phyloP scores from a whole-genome alignment of 2,113 vertebrate genomes.

The Ceyx cyanopectus region DNA sequence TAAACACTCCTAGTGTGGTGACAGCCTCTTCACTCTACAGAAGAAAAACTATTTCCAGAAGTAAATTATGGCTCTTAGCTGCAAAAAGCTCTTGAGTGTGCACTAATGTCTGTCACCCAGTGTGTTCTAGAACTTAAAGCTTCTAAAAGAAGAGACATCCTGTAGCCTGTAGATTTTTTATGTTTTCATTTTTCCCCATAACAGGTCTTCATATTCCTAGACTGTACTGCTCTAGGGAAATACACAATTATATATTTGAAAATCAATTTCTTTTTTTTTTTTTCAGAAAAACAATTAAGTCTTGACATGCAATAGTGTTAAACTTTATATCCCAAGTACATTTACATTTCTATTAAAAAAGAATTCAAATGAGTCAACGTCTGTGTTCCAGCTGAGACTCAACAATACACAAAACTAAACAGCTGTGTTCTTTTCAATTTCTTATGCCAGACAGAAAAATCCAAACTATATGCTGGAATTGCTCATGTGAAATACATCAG shows the following conservation, averaged over 20 bases:
- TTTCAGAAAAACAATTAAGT: background rate
- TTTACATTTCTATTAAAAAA: background rate
- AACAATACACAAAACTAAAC: background rate
- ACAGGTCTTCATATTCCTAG: background rate
- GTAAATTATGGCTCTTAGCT: background rate
- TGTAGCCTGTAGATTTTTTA: background rate
- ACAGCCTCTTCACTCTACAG: background rate
- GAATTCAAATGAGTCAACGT: background rate
- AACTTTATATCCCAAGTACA: background rate
- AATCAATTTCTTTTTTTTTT: background rate
- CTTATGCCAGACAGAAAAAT: slow-evolving; percentile 24
- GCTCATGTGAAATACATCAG: background rate
- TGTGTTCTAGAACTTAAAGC: background rate
- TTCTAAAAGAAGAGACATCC: background rate
- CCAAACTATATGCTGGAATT: background rate
- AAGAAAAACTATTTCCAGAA: background rate
- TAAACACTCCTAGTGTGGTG: background rate
- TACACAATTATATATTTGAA: background rate
- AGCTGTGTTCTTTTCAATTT: background rate
- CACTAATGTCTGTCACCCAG: background rate
- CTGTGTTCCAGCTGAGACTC: background rate
- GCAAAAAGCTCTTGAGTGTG: background rate
- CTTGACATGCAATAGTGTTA: background rate
- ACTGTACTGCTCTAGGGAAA: background rate
- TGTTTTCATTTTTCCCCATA: background rate